Base-by-base conservation (phyloP, 30 jellyfish, hydroid and myxozoan species). In the Aurelia aurita complex sp. Pacific region DNA sequence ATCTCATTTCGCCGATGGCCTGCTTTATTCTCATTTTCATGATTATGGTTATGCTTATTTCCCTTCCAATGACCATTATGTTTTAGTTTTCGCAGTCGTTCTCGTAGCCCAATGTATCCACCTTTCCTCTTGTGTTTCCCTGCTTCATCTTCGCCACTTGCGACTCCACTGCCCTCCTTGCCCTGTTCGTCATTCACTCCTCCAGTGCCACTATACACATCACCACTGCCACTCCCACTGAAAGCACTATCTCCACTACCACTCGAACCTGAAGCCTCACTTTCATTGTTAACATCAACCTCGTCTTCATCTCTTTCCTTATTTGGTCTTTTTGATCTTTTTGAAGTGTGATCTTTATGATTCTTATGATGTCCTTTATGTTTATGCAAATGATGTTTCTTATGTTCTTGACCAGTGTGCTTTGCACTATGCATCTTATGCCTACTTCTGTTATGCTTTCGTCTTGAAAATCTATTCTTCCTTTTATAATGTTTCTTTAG, bases 191-290 rank as follows among this genome's bases (percentile, higher is more conserved):
- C 57, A 6, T 46, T 9, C n/a, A 14, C 40, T 17, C 36, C 76
- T 35, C 76, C 93, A 4, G 29, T 1, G 10, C 82, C 93, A 61
- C 85, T 72, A 43, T 77, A 73, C n/a, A 53, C 64, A 17, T 35
- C 79, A 3, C 79, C 73, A 71, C 85, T 42, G 4, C 73, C 80
- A 57, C 57, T 46, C 13, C 57, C 57, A 46, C 57, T 46, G 57
- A 46, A 46, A 0, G 19, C 64, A 11, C 81, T 80, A 18, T 80
- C 73, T 18, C 85, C 85, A 62, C 93, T 64, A n/a, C 86, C 86
- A 51, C 80, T 32, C 35, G 65, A 70, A 42, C 77, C 63, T 2
- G 50, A 70, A 33, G 51, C 79, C 14, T 33, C 79, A n/a, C 2
- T 52, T 46, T 50, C 51, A 13, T 16, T 13, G 12, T 15, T 13